A percentile compares a stretch with the other conserved stretches of the same genome.
phyloP scores from a whole-genome alignment of 2,797 vertebrate species.

The Argya squamiceps region DNA sequence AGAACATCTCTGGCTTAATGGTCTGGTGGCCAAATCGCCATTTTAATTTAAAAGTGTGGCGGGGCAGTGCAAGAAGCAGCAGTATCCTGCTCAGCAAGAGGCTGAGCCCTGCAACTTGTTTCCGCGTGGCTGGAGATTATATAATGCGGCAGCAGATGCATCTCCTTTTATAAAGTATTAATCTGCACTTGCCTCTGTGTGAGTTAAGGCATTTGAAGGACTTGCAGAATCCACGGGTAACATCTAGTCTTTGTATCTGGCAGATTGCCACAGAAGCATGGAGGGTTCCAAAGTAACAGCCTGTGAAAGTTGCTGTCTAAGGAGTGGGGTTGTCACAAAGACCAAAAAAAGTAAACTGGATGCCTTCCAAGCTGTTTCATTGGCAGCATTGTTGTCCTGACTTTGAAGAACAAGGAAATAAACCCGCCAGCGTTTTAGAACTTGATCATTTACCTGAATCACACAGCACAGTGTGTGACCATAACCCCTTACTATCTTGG shows the following conservation, averaged over 20 bases:
- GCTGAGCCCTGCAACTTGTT: not conserved
- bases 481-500: not conserved
- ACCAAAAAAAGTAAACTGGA: not conserved
- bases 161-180: not conserved
- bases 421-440: not conserved
- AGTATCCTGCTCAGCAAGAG: not conserved
- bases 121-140: constrained; percentile 29
- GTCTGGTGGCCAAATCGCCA: not conserved
- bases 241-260: not conserved
- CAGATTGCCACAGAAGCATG: not conserved
- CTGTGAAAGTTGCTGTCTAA: not conserved
- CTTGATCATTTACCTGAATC: not conserved
- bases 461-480: not conserved
- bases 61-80: not conserved
- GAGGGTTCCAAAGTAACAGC: not conserved
- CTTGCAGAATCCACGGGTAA: not conserved
- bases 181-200: not conserved
- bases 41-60: not conserved
- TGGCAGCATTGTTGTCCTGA: not conserved
- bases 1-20: not conserved
- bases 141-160: constrained; percentile 37
- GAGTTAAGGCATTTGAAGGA: not conserved
- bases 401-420: not conserved
- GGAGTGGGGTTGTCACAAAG: not conserved
- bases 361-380: not conserved